These are phyloP conservation scores for Darevskia nairensis DNA, from an alignment of 2,797 vertebrate species.

Conservation along the genomic window DNA sequence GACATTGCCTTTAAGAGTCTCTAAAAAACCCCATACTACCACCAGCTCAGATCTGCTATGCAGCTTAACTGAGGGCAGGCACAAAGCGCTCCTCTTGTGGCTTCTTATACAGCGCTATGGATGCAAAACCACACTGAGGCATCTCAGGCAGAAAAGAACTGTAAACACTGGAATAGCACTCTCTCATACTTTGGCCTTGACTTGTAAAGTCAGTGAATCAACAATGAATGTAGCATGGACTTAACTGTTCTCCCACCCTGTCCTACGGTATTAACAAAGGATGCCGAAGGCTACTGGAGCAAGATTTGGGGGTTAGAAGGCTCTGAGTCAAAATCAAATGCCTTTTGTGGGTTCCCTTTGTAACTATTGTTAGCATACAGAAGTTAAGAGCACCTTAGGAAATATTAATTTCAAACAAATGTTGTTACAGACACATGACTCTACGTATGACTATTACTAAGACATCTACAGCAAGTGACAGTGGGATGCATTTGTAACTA, in stretches of 20 bases:
- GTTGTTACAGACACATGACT: constrained; percentile 71
- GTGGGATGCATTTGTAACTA: constrained; percentile 74
- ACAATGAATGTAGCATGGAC: neutral
- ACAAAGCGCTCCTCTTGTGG: neutral
- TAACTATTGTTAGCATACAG: neutral
- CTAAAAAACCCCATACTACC: neutral
- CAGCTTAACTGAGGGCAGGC: neutral
- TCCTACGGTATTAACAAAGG: neutral
- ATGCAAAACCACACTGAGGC: neutral
- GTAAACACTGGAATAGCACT: neutral
- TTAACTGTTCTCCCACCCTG: neutral
- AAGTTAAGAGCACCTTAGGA: constrained; percentile 41
- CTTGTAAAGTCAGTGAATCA: neutral
- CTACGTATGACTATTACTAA: constrained; percentile 73
- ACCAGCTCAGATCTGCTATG: neutral
- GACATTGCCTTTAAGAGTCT: neutral
- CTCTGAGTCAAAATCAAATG: constrained; percentile 4
- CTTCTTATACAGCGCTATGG: neutral
- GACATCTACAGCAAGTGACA: constrained; percentile 76
- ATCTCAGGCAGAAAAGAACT: neutral
- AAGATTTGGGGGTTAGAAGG: neutral
- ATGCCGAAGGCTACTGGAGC: neutral
- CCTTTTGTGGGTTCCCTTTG: neutral
- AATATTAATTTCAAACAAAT: constrained; percentile 73
- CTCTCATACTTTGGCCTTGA: neutral